These are phyloP conservation scores for Pogona vitticeps DNA, from an alignment of 2,113 vertebrate genomes.

Conservation along the genomic window DNA sequence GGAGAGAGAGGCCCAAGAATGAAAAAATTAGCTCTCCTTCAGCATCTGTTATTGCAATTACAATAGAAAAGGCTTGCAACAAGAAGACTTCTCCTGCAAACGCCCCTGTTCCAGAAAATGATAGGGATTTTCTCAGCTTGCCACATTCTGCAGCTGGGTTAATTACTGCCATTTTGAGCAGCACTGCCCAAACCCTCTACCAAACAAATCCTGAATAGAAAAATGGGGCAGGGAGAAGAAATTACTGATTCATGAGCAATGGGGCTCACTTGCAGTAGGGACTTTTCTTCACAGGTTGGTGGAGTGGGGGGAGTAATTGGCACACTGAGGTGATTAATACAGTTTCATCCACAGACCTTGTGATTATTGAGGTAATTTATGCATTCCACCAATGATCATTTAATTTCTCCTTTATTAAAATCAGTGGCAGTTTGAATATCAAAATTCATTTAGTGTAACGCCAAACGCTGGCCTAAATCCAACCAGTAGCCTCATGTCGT, in stretches of 20 bases:
- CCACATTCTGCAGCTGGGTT: slow-evolving; percentile 54
- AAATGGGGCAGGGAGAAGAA: not conserved
- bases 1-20: slow-evolving; percentile 25
- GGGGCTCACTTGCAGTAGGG: not conserved
- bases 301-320: slow-evolving; percentile 6
- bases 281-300: not conserved
- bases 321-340: not conserved
- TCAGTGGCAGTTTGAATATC: not conserved
- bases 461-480: no score
- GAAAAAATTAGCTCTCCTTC: slow-evolving; percentile 27
- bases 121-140: slow-evolving; percentile 13
- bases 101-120: slow-evolving; percentile 1
- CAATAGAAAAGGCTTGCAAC: not conserved
- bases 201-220: slow-evolving; percentile 42
- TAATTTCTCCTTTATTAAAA: accelerated
- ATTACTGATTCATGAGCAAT: not conserved
- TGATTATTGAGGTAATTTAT: slow-evolving; percentile 12
- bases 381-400: accelerated
- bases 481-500: no score
- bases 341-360: not conserved
- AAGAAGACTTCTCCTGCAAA: slow-evolving; percentile 23
- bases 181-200: slow-evolving; percentile 39
- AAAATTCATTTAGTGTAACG: not conserved
- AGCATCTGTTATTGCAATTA: slow-evolving; percentile 33
- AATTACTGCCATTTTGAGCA: slow-evolving; percentile 17